Conservation (phyloP, 2,888 invertebrate genomes). For the Drosophila robusta region DNA sequence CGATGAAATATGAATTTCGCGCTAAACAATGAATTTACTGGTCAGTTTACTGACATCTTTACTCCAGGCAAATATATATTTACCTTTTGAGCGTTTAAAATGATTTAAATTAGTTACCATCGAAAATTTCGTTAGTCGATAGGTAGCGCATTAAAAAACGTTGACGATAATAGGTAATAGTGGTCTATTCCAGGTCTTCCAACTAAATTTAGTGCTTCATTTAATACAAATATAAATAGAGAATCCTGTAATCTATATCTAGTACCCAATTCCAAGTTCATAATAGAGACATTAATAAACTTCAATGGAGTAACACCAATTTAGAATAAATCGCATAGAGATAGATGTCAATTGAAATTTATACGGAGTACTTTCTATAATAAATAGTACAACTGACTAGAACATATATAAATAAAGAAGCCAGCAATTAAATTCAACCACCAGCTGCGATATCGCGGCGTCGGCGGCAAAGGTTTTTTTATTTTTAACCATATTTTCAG, state of each 20-base stretch:
- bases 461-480: conserved; percentile 33
- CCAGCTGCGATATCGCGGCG: conserved; percentile 14
- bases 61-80: no score
- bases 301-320: neutral
- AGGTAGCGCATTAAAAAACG: no score
- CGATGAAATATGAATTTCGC: neutral
- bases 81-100: no score
- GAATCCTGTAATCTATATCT: neutral
- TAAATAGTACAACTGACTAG: conserved; percentile 36
- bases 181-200: no score
- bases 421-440: conserved; percentile 49
- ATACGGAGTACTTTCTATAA: conserved; percentile 11
- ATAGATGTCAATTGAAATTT: conserved; percentile 21
- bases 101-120: no score
- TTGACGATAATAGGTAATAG: no score
- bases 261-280: neutral
- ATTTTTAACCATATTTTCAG: conserved; percentile 81
- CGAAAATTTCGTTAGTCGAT: no score
- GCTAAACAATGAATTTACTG: no score
- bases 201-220: no score
- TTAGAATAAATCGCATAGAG: conserved; percentile 6
- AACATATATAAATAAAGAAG: conserved; percentile 44
- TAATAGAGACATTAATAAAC: conserved; percentile 7
- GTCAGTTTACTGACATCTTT: no score
- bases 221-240: no score